Percentiles rank a stretch among this genome's conserved stretches.
phyloP scores from a whole-genome alignment of 2,113 vertebrate species.

The Crotalus viridis region DNA sequence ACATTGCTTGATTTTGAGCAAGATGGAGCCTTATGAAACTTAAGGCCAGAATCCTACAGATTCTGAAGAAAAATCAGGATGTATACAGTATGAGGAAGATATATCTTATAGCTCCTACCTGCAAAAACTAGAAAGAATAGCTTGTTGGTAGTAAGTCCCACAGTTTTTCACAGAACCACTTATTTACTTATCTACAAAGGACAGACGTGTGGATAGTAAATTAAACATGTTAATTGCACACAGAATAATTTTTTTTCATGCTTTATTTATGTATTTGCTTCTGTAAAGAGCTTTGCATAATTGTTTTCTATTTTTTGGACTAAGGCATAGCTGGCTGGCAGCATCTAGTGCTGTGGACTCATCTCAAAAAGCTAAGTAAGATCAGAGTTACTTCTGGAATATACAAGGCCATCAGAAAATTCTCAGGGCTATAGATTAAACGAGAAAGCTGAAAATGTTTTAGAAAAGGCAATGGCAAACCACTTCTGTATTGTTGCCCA shows the following conservation, averaged over 20 bases:
- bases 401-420: neutral
- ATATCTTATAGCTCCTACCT: neutral
- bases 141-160: neutral
- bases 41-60: neutral
- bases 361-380: neutral
- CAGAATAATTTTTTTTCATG: constrained; percentile 51
- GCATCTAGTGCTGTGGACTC: neutral
- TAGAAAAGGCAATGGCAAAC: neutral
- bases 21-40: neutral
- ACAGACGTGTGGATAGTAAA: neutral
- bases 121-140: neutral
- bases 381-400: neutral
- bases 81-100: neutral
- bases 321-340: neutral
- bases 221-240: constrained; percentile 26
- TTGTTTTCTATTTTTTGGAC: neutral
- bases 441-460: neutral
- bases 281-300: neutral
- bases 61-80: neutral
- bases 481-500: neutral
- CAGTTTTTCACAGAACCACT: neutral
- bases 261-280: neutral
- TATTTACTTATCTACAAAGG: neutral
- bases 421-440: neutral
- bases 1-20: neutral